A percentile compares a stretch with the other conserved stretches of the same genome.
phyloP scores from a whole-genome alignment of 2,797 vertebrate genomes.

The Rhinatrema bivittatum region DNA sequence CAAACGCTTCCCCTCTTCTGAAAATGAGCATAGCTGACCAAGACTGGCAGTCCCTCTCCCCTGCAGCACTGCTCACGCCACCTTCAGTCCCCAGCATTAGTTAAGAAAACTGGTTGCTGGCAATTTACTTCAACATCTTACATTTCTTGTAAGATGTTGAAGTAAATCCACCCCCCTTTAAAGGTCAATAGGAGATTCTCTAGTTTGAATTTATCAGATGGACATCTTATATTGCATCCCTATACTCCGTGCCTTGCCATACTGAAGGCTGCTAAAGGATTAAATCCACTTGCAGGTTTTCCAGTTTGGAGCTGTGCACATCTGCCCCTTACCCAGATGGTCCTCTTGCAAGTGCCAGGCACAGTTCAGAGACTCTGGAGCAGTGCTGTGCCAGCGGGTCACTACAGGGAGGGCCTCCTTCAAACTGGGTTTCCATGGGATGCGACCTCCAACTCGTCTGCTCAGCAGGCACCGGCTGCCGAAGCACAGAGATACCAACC shows the following conservation, averaged over 20 bases:
- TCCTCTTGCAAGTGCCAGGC: slow-evolving; percentile 51
- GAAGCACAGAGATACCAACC: slow-evolving; percentile 24
- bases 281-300: no score
- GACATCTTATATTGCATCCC: not conserved
- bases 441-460: fast-evolving
- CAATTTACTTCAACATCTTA: no score
- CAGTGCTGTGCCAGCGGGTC: slow-evolving; percentile 12
- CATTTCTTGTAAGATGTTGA: fast-evolving
- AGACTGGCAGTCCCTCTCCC: no score
- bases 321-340: slow-evolving; percentile 49
- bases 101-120: no score
- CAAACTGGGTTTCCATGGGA: not conserved
- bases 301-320: no score
- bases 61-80: no score
- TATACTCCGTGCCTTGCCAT: not conserved
- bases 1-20: no score
- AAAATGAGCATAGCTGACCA: no score
- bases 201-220: not conserved
- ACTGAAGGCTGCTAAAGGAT: not conserved
- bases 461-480: not conserved
- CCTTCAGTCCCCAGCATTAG: no score
- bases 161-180: not conserved
- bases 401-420: not conserved
- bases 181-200: not conserved
- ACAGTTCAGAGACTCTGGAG: slow-evolving; percentile 21